Conservation (phyloP, 2,888 invertebrate genomes). For the Cryptocephalus primarius region DNA sequence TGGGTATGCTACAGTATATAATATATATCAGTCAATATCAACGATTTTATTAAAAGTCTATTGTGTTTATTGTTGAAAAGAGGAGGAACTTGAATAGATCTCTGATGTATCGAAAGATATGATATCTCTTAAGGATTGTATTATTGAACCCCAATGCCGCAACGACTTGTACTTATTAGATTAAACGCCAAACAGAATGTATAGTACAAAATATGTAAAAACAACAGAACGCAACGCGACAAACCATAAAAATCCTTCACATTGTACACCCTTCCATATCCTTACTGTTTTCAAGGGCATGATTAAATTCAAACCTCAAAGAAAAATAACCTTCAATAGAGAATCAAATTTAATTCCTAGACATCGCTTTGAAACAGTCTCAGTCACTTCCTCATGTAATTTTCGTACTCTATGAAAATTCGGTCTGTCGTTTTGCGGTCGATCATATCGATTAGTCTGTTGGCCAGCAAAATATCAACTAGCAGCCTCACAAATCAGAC, state of each 20-base stretch:
- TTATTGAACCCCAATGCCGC: not conserved
- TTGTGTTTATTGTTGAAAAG: not conserved
- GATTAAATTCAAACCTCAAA: too few species aligned
- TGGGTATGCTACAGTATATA: not conserved
- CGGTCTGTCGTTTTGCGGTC: too few species aligned
- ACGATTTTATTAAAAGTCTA: not conserved
- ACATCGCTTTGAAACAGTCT: too few species aligned
- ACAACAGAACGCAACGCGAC: not conserved
- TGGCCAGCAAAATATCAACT: conserved; percentile 30
- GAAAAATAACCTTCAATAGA: too few species aligned
- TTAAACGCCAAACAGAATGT: conserved; percentile 7
- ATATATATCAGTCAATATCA: conserved; percentile 1
- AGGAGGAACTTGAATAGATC: not conserved
- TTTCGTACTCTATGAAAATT: too few species aligned
- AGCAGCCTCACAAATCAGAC: conserved; percentile 35
- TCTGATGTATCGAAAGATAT: not conserved
- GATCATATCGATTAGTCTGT: conserved; percentile 16
- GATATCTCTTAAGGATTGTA: too few species aligned
- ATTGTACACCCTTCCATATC: too few species aligned
- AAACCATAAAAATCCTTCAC: too few species aligned
- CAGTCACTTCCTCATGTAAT: too few species aligned
- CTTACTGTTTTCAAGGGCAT: too few species aligned
- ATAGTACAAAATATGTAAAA: not conserved
- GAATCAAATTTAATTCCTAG: too few species aligned
- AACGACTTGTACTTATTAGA: conserved; percentile 1